Conservation (phyloP, 2,888 invertebrate genomes). For the Rhagonycha fulva region DNA sequence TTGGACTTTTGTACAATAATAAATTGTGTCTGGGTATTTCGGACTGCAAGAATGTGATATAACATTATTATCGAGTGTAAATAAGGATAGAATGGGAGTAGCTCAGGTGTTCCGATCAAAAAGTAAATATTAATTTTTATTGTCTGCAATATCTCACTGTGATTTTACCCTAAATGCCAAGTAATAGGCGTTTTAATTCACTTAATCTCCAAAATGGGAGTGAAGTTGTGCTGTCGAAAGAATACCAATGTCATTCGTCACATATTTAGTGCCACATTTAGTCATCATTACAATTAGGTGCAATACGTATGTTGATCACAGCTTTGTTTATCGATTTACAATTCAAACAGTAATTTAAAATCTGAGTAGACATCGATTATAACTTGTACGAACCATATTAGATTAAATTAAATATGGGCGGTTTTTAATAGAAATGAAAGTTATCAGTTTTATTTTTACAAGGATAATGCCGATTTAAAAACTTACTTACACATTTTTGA, state of each 20-base stretch:
- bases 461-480: conserved; percentile 8
- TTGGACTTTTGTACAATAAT: too few relatives aligned
- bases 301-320: conserved; percentile 35
- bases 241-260: conserved; percentile 35
- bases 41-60: background rate
- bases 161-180: conserved; percentile 35
- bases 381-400: conserved; percentile 30
- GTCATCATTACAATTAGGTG: conserved; percentile 38
- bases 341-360: conserved; percentile 35
- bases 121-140: conserved; percentile 36
- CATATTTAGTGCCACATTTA: conserved; percentile 36
- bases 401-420: conserved; percentile 17
- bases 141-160: conserved; percentile 30
- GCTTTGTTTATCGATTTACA: conserved; percentile 32
- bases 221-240: conserved; percentile 20
- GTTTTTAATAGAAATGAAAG: conserved; percentile 12
- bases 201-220: conserved; percentile 29
- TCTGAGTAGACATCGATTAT: conserved; percentile 31
- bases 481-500: conserved; percentile 1
- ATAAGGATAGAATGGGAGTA: background rate
- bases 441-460: background rate
- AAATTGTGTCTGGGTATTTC: background rate
- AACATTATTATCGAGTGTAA: background rate
- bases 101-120: conserved; percentile 16
- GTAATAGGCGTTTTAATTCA: conserved; percentile 32